Evolutionary conservation across 2,888 invertebrate genomes (phyloP), one percentile per base, ranked within the genome.

Genomic region (Drosophila infuscata): DNA sequence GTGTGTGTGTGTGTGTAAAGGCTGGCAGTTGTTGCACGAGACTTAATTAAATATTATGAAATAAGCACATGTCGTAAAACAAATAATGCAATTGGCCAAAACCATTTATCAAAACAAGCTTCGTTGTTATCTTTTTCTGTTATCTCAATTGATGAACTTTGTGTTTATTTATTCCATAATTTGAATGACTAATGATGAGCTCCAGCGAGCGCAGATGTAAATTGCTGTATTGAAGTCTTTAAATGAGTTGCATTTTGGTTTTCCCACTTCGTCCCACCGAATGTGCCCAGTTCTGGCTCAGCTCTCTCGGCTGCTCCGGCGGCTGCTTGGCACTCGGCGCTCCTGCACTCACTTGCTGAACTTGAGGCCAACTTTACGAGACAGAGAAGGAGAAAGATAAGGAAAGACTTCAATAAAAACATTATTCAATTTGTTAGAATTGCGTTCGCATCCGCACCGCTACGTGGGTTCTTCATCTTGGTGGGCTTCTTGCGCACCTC

Each of bases 401-500:
- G 25, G 43, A 25, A n/a, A 35, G 3, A 15, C 2, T 25, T 8
- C 30, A 32, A 33, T 33, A 0, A 9, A 20, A 2, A 0, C 43
- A 1, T 32, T 35, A 29, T 29, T 15, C 8, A 43, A 35, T 33
- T 29, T 11, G 6, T 9, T 32, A 12, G 25, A 6, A 7, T 12
- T 6, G 9, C 30, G 83, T 38, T 56, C 83, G 79, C 74, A 92
- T 91, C 90, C 60, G 81, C 76, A 32, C 84, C 73, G 60, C 56
- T 79, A 70, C 93, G 92, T 59, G 89, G 85, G 64, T 90, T 82
- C 81, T 93, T 93, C 66, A 91, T 88, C 83, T 93, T 93, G 48
- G 84, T 81, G 54, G 91, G 87, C 82, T 93, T 93, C 79, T 93
- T 93, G 68, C 93, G 92, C 25, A 90, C 75, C 65, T 93, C 93